A percentile compares a stretch with the other conserved stretches of the same genome.
Evolutionary conservation across 1,140 invertebrate genomes (phyloP).

Genomic region (Melanaphis sacchari): DNA sequence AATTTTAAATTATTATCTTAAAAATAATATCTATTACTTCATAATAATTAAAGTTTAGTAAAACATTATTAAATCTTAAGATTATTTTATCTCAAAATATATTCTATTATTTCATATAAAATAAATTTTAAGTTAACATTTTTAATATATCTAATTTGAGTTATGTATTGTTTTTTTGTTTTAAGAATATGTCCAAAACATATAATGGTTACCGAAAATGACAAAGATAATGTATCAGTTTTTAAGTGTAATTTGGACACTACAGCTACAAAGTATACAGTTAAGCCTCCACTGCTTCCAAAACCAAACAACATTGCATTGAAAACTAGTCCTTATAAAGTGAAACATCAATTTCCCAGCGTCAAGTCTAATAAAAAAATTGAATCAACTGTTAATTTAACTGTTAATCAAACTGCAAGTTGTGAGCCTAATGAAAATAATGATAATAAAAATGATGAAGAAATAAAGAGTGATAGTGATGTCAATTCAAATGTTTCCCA

Average conservation of each 20-base stretch:
- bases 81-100: background rate
- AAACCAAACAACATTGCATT: conserved; percentile 44
- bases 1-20: background rate
- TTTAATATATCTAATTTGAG: background rate
- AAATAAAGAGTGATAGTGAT: conserved; percentile 27
- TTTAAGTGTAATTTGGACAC: conserved; percentile 27
- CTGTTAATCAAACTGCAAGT: background rate
- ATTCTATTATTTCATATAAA: background rate
- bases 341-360: conserved; percentile 48
- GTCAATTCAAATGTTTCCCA: conserved; percentile 52
- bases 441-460: background rate
- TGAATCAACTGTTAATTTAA: conserved; percentile 18
- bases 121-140: background rate
- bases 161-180: background rate
- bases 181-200: conserved; percentile 27
- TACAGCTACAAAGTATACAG: background rate
- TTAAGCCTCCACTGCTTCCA: conserved; percentile 47
- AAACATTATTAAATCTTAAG: background rate
- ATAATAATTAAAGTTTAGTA: background rate
- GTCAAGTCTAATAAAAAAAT: background rate
- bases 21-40: background rate
- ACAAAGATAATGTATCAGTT: background rate
- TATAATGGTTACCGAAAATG: conserved; percentile 22
- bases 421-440: background rate
- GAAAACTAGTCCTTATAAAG: conserved; percentile 52